phyloP scores from a whole-genome alignment of 1,140 invertebrate genomes.

The Leptopilina clavipes region DNA sequence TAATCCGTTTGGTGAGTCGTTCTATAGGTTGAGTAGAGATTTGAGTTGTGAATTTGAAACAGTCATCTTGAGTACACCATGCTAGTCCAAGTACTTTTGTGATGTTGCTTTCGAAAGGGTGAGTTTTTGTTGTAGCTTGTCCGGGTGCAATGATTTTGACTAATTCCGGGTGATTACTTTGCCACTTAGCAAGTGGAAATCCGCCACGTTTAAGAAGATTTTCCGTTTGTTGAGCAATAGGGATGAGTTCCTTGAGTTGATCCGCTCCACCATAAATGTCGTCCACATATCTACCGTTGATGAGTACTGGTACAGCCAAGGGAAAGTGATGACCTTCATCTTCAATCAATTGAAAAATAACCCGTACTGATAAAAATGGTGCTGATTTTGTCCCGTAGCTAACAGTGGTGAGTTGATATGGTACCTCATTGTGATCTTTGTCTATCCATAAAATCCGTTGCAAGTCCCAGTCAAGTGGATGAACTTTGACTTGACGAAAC shows the following conservation, averaged over 20 bases:
- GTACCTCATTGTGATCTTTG: neutral
- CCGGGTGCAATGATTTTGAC: neutral
- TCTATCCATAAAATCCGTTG: slow-evolving; percentile 36
- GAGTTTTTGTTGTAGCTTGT: neutral
- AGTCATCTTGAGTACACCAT: neutral
- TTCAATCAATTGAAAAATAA: slow-evolving; percentile 11
- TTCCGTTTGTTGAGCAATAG: neutral
- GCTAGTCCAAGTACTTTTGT: neutral
- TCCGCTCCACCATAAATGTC: neutral
- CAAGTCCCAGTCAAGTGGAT: neutral
- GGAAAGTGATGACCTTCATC: slow-evolving; percentile 26
- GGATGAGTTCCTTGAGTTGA: neutral
- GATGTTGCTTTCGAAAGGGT: neutral
- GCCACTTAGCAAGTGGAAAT: neutral
- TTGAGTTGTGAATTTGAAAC: neutral
- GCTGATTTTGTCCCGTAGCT: slow-evolving; percentile 35
- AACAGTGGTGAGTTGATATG: slow-evolving; percentile 25
- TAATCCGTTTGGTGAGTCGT: neutral
- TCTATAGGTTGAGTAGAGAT: neutral
- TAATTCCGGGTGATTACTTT: neutral
- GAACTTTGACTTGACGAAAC: slow-evolving; percentile 32
- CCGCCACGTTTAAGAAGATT: neutral
- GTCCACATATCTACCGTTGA: neutral
- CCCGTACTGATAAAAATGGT: slow-evolving; percentile 36
- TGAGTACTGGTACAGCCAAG: slow-evolving; percentile 5